These are phyloP conservation scores for Phrynocephalus forsythii DNA, from an alignment of 2,797 vertebrate species.

Conservation along the genomic window DNA sequence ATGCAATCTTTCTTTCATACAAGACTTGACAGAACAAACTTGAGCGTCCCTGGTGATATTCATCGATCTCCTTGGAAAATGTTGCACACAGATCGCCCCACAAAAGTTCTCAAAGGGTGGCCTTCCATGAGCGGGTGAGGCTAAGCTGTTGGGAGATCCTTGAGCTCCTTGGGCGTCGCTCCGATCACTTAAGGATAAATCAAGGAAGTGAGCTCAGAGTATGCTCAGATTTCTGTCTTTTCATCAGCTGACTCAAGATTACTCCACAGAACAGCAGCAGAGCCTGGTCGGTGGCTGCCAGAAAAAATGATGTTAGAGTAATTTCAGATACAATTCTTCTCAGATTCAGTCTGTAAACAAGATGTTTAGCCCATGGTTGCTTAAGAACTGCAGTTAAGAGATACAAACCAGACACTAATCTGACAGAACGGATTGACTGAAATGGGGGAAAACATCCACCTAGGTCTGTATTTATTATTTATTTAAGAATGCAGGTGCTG, in stretches of 20 bases:
- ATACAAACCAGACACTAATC: conserved; percentile 3
- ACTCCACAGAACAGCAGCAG: conserved; percentile 60
- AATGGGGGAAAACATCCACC: conserved; percentile 17
- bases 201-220: conserved; percentile 67
- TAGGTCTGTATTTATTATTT: conserved; percentile 10
- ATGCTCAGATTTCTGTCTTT: conserved; percentile 58
- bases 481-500: background rate
- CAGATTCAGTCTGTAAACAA: conserved; percentile 45
- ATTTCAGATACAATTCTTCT: conserved; percentile 35
- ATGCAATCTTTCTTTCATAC: conserved; percentile 16
- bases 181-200: conserved; percentile 65
- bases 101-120: conserved; percentile 47
- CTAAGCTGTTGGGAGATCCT: conserved; percentile 41
- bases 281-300: conserved; percentile 57
- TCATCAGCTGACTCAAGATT: conserved; percentile 62
- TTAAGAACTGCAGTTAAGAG: conserved; percentile 44
- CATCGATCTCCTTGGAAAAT: conserved; percentile 34
- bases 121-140: conserved; percentile 32
- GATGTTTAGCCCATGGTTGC: conserved; percentile 22
- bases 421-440: conserved; percentile 20
- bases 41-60: conserved; percentile 29
- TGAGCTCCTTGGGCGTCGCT: conserved; percentile 38
- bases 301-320: conserved; percentile 46
- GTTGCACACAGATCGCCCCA: conserved; percentile 40
- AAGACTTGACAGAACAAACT: conserved; percentile 46